Conservation (phyloP, 1,140 invertebrate species). For the Halesus radiatus region DNA sequence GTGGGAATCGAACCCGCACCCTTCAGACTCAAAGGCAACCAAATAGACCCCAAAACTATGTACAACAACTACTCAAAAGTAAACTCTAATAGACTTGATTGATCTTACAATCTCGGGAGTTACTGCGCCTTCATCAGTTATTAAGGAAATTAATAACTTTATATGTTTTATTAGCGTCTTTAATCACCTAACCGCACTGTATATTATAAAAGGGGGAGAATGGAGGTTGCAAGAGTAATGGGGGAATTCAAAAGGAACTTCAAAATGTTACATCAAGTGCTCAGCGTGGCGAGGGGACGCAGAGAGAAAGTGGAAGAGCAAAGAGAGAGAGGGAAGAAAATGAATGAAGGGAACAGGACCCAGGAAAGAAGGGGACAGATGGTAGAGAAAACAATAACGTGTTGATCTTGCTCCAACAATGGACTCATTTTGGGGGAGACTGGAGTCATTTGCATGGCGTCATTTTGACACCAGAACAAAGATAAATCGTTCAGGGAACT, state of each 20-base stretch:
- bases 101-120: too few relatives aligned
- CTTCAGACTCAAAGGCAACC: too few relatives aligned
- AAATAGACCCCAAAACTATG: too few relatives aligned
- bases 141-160: too few relatives aligned
- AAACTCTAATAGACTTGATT: too few relatives aligned
- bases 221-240: slow-evolving; percentile 1
- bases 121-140: too few relatives aligned
- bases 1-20: too few relatives aligned
- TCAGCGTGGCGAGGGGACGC: not conserved
- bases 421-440: slow-evolving; percentile 12
- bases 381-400: slow-evolving; percentile 28
- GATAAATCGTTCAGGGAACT: too few relatives aligned
- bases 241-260: slow-evolving; percentile 27
- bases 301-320: not conserved
- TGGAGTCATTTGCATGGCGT: slow-evolving; percentile 14
- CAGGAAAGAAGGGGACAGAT: not conserved
- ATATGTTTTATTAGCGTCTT: not conserved
- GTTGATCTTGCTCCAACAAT: slow-evolving; percentile 22
- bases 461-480: slow-evolving; percentile 2
- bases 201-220: not conserved
- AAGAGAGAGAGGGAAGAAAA: not conserved
- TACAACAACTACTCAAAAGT: too few relatives aligned
- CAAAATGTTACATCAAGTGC: slow-evolving; percentile 25
- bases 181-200: slow-evolving; percentile 17
- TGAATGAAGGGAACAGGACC: not conserved